phyloP scores from a whole-genome alignment of 2,113 vertebrate genomes.

The Ciconia boyciana region DNA sequence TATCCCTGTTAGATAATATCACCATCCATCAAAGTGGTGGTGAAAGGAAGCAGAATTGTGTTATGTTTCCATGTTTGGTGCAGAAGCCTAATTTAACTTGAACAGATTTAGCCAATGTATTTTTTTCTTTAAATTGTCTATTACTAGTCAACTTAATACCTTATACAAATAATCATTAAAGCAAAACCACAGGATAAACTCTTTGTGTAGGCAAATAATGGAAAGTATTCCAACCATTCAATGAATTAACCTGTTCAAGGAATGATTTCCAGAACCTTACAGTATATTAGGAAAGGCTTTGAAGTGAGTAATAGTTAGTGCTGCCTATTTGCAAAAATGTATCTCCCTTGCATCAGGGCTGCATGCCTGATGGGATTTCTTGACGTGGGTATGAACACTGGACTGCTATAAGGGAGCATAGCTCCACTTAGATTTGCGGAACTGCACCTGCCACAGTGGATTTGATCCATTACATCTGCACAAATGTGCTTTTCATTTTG shows the following conservation, averaged over 20 bases:
- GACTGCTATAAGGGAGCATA: background rate
- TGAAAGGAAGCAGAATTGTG: background rate
- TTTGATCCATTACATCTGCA: background rate
- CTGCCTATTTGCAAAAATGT: background rate
- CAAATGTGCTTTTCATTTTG: background rate
- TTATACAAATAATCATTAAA: background rate
- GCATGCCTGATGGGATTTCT: background rate
- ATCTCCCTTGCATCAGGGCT: background rate
- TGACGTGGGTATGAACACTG: background rate
- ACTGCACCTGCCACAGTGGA: background rate
- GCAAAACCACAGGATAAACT: background rate
- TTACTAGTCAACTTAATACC: background rate
- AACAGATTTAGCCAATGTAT: background rate
- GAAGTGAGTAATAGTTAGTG: background rate
- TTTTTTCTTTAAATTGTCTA: background rate
- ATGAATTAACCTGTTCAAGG: background rate
- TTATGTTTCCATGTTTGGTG: background rate
- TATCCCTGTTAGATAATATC: background rate
- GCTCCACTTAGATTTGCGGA: background rate
- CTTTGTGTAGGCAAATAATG: background rate
- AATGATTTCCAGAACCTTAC: constrained; percentile 8
- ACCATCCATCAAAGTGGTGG: background rate
- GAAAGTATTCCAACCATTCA: background rate
- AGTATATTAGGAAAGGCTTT: background rate
- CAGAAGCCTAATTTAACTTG: background rate